Evolutionary conservation across 2,113 vertebrate species (phyloP).

Genomic region (Sarotherodon lohbergeri): DNA sequence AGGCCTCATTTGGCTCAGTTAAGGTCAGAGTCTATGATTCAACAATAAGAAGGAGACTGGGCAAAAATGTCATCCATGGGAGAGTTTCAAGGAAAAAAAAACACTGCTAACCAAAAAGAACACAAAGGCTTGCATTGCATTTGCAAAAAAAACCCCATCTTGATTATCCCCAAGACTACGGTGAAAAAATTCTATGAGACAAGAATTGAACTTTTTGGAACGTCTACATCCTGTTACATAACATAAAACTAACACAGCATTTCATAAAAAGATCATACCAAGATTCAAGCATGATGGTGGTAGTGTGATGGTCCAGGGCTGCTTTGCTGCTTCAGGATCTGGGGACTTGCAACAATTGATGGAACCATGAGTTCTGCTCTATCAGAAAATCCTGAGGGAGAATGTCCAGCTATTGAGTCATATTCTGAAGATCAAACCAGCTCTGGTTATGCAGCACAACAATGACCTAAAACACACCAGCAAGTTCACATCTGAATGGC

Average conservation of each 20-base stretch:
- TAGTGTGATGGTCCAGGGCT: not conserved
- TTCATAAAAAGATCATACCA: not conserved
- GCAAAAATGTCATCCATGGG: not conserved
- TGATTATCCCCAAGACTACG: not conserved
- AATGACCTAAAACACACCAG: not conserved
- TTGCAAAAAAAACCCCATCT: not conserved
- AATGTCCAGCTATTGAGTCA: not conserved
- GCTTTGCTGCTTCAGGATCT: not conserved
- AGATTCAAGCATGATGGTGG: not conserved
- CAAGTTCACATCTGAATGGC: not conserved
- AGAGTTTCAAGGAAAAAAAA: not conserved
- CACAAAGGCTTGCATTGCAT: accelerated
- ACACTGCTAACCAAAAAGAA: not conserved
- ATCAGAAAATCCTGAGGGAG: no score
- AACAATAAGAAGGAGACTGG: not conserved
- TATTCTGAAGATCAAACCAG: not conserved
- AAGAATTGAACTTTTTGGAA: not conserved
- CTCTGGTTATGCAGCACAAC: not conserved
- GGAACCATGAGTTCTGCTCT: not conserved
- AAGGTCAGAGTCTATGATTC: not conserved
- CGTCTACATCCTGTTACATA: not conserved
- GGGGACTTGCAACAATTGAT: not conserved
- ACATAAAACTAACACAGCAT: not conserved
- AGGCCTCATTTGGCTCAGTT: not conserved
- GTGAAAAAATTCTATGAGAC: not conserved